Evolutionary conservation across 2,113 vertebrate genomes (phyloP).

Genomic region (Archocentrus centrarchus): DNA sequence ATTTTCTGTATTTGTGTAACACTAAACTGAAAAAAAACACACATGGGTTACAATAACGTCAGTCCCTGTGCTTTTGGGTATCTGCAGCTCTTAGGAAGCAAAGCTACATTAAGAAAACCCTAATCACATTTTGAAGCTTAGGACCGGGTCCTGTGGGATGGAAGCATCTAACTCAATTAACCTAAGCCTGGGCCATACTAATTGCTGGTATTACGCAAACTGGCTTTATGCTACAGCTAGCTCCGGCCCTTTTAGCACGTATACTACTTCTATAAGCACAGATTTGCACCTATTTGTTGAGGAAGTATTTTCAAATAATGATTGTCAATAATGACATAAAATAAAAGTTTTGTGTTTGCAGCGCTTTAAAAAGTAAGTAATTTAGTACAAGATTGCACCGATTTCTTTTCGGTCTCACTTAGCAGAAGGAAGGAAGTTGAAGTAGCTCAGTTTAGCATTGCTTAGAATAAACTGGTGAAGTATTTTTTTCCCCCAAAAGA

Average conservation of each 20-base stretch:
- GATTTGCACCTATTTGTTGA: background rate
- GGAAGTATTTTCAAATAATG: background rate
- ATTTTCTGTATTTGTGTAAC: background rate
- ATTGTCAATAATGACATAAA: too few species aligned
- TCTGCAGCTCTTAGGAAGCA: background rate
- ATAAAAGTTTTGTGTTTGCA: too few species aligned
- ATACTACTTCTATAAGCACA: background rate
- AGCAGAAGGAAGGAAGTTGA: background rate
- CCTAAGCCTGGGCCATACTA: conserved; percentile 7
- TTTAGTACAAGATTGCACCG: background rate
- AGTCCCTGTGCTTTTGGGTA: background rate
- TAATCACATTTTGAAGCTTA: conserved; percentile 14
- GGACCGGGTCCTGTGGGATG: conserved; percentile 12
- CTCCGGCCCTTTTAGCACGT: background rate
- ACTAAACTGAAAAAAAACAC: too few species aligned
- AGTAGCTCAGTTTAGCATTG: background rate
- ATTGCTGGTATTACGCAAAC: conserved; percentile 11
- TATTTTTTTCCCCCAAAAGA: background rate
- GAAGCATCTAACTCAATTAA: conserved; percentile 23
- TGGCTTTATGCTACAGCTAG: background rate
- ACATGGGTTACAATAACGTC: background rate
- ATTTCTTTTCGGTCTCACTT: background rate
- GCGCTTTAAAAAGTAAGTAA: background rate
- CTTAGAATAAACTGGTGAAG: background rate
- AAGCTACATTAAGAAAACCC: conserved; percentile 3